Conservation (phyloP, 2,113 vertebrate species). For the Mormoops blainvillei region DNA sequence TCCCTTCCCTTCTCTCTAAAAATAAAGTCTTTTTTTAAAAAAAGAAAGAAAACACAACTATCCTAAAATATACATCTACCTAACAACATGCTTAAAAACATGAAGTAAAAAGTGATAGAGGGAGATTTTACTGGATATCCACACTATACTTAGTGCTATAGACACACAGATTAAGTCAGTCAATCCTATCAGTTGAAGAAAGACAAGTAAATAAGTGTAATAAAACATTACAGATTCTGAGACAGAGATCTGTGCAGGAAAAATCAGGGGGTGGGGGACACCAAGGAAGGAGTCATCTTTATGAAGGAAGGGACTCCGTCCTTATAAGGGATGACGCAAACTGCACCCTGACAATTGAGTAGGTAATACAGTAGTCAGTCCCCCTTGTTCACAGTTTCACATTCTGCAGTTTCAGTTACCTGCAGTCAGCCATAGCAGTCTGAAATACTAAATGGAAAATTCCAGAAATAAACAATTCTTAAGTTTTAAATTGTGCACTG, state of each 20-base stretch:
- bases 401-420: background rate
- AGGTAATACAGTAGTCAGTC: background rate
- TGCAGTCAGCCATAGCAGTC: background rate
- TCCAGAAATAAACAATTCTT: background rate
- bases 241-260: background rate
- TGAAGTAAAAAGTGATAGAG: background rate
- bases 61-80: background rate
- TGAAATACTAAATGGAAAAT: background rate
- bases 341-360: background rate
- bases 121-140: background rate
- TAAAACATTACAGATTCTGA: background rate
- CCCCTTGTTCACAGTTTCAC: background rate
- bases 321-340: background rate
- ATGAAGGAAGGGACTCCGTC: background rate
- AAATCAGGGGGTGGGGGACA: background rate
- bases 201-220: background rate
- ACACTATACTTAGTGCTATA: background rate
- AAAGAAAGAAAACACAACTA: background rate
- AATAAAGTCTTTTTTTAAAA: too few species aligned
- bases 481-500: background rate
- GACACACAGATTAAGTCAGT: background rate
- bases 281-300: background rate
- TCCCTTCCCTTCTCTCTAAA: too few species aligned
- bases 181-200: background rate
- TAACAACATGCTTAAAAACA: background rate